Percentiles rank a stretch among this genome's conserved stretches.
phyloP scores from a whole-genome alignment of 2,797 vertebrate species.

The Poeciliopsis paucimaculata region DNA sequence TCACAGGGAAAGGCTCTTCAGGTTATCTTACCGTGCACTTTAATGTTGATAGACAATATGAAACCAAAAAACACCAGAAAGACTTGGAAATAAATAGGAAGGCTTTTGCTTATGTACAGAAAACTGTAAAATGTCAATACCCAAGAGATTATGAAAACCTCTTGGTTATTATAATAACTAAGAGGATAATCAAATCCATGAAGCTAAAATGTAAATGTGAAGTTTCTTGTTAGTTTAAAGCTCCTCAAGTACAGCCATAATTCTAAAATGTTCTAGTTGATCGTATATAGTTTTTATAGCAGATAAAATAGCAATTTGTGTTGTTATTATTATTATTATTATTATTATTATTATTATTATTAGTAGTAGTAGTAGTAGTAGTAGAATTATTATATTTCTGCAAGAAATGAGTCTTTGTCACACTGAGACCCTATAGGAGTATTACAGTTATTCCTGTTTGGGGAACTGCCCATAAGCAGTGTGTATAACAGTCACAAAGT shows the following conservation, averaged over 20 bases:
- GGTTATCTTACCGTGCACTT: background rate
- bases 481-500: conserved; percentile 10
- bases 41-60: background rate
- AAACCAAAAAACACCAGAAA: background rate
- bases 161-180: too few relatives aligned
- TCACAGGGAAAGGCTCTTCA: conserved; percentile 21
- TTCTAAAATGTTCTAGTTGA: background rate
- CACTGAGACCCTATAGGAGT: conserved; percentile 30
- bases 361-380: too few relatives aligned
- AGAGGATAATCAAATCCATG: background rate
- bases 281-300: conserved; percentile 20
- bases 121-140: background rate
- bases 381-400: conserved; percentile 18
- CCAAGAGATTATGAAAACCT: background rate
- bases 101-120: background rate
- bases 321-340: background rate
- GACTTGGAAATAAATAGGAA: background rate
- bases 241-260: background rate
- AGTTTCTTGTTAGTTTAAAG: background rate
- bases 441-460: conserved; percentile 43
- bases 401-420: conserved; percentile 36
- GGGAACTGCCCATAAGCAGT: conserved; percentile 26
- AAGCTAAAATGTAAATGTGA: background rate
- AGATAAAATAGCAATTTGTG: conserved; percentile 33
- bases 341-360: too few relatives aligned